A percentile compares a stretch with the other conserved stretches of the same genome.
phyloP scores from a whole-genome alignment of 2,113 vertebrate genomes.

The Nerophis lumbriciformis region DNA sequence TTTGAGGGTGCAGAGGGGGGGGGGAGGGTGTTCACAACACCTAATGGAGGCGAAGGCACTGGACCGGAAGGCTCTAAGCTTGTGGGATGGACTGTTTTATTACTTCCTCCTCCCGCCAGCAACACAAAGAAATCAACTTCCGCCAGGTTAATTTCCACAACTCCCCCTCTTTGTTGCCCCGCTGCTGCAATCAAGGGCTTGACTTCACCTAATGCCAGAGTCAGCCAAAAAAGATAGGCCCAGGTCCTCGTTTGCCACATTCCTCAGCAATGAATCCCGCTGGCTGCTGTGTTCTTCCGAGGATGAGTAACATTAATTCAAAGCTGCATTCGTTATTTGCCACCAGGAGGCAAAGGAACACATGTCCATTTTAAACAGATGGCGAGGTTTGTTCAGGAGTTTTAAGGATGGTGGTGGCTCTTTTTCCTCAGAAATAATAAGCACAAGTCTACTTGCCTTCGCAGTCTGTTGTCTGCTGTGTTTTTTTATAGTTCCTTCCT shows the following conservation, averaged over 20 bases:
- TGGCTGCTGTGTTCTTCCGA: slow-evolving; percentile 7
- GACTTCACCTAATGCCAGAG: slow-evolving; percentile 34
- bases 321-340: slow-evolving; percentile 1
- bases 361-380: not conserved
- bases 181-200: slow-evolving; percentile 44
- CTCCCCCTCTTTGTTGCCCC: not conserved
- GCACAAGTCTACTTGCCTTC: no score
- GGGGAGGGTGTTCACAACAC: slow-evolving; percentile 42
- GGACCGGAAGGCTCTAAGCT: slow-evolving; percentile 39
- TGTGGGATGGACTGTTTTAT: slow-evolving; percentile 60
- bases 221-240: slow-evolving; percentile 33
- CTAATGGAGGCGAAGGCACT: slow-evolving; percentile 62
- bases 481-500: no score
- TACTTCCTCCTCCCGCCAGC: slow-evolving; percentile 48
- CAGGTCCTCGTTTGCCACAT: slow-evolving; percentile 22
- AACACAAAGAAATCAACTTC: slow-evolving; percentile 59
- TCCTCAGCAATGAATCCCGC: slow-evolving; percentile 30
- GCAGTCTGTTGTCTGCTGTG: no score
- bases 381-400: not conserved
- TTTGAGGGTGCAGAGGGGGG: slow-evolving; percentile 1
- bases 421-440: no score
- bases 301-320: slow-evolving; percentile 8
- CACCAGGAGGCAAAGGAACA: not conserved
- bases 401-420: not conserved
- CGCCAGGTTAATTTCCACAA: slow-evolving; percentile 57